Base-by-base conservation (phyloP, 2,888 invertebrate species). In the Bembecia ichneumoniformis region DNA sequence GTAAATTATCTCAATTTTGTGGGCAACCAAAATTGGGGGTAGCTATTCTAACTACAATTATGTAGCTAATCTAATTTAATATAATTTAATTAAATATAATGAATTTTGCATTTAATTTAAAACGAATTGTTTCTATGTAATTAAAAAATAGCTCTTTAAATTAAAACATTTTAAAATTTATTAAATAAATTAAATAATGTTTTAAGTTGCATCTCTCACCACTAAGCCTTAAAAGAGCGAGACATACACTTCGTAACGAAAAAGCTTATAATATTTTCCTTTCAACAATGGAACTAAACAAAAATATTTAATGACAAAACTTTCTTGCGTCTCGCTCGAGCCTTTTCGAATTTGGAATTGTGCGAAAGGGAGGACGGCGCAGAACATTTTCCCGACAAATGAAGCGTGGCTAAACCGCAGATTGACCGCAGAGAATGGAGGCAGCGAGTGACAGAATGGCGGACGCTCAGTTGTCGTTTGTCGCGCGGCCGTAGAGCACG, bases 371-470 rank as follows among this genome's bases (percentile, higher is more conserved):
- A 82, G 72, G 66, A 58, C 65, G 61, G 58, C 56, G 63, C 55
- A 70, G 71, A 73, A 74, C 82, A 86, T 87, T 88, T 88, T 87
- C 87, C 81, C 82, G 80, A 81, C 86, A 88, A 88, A 88, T 87
- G 88, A 87, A 86, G 84, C 86, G 80, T 86, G 87, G 83, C 84
- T 72, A 82, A 77, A 87, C 88, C 88, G 77, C 88, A 88, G 86
- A 87, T 87, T 87, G 86, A 87, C 87, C 87, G 82, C 87, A 87
- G 87, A 84, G 84, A 82, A 82, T 83, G 86, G 83, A 86, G 80
- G 86, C 83, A 83, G 79, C 81, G 80, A 83, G 82, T 86, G 86
- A 83, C 83, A 87, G 86, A 77, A 84, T 87, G 87, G 86, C 87
- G 82, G 82, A 83, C 43, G 73, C 64, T 82, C 81, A 86, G 86